Evolutionary conservation across 2,888 invertebrate genomes (phyloP).

Genomic region (Chironomus tentans): DNA sequence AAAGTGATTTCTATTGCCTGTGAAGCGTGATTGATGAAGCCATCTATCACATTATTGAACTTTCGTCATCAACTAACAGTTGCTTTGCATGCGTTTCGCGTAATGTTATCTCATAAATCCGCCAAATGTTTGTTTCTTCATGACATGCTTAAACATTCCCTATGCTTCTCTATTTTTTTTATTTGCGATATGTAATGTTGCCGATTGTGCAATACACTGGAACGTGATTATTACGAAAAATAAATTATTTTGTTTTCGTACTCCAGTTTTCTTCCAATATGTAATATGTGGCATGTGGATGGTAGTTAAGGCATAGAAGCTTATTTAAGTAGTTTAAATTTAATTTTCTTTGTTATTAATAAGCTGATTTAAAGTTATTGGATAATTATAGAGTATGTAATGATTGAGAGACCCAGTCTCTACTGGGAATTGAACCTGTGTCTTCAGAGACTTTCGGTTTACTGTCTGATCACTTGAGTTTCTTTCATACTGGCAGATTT

Average conservation of each 20-base stretch:
- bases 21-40: background rate
- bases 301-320: too few species aligned
- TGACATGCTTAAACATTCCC: background rate
- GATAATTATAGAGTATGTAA: too few species aligned
- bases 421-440: too few species aligned
- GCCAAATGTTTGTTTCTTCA: background rate
- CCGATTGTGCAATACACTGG: background rate
- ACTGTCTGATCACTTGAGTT: too few species aligned
- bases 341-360: too few species aligned
- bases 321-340: too few species aligned
- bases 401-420: too few species aligned
- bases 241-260: background rate
- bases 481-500: too few species aligned
- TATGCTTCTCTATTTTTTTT: background rate
- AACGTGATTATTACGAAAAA: slow-evolving; percentile 5
- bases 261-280: background rate
- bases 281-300: too few species aligned
- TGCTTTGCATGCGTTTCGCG: background rate
- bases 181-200: too few species aligned
- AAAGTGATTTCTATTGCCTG: background rate
- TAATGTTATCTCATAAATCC: background rate
- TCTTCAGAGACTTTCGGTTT: too few species aligned
- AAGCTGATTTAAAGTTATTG: too few species aligned
- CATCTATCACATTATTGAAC: slow-evolving; percentile 7
- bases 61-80: background rate